Evolutionary conservation across 2,797 vertebrate genomes (phyloP), one percentile per base, ranked within the genome.

Genomic region (Gastrophryne carolinensis): DNA sequence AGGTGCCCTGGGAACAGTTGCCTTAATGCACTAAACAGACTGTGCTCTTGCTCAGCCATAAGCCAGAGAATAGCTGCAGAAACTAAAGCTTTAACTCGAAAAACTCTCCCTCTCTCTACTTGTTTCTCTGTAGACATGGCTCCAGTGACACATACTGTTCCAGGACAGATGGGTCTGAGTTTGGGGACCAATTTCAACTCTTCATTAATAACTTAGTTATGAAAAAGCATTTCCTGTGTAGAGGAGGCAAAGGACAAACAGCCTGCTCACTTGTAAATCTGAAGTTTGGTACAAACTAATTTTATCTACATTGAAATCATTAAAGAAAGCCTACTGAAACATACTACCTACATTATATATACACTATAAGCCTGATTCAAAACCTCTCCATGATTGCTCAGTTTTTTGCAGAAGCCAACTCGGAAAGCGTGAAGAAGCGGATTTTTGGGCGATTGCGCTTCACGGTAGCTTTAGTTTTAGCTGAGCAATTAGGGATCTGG

Each of bases 1-100:
- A 54, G 76, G 82, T 80, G 66, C 81, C 82, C 82, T 73, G 85
- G 89, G 90, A 81, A 74, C 77, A 83, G 35, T 64, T 29, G 6
- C 39, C 53, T 58, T 80, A 82, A 78, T 70, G 39, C 15, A 82
- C 1, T 34, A 77, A 84, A 73, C 84, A 85, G 85, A 81, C 19
- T 65, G 76, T 26, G 27, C 78, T 72, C 78, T 73, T n/a, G 62
- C 60, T 47, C 73, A 47, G 73, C 66, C 57, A 23, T 71, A 41
- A 77, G 75, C n/a, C 29, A 39, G 39, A 17, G 72, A 69, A 53
- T 21, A 49, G 56, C 39, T 12, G 26, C 74, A 19, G 53, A 77
- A 53, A 67, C 12, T 39, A 61, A 68, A 70, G n/a, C 75, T 76
- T 71, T n/a, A 66, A 73, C 3, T 47, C n/a, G 12, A 34, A 21